Evolutionary conservation across 2,113 vertebrate genomes (phyloP).

Genomic region (Crotalus horridus): DNA sequence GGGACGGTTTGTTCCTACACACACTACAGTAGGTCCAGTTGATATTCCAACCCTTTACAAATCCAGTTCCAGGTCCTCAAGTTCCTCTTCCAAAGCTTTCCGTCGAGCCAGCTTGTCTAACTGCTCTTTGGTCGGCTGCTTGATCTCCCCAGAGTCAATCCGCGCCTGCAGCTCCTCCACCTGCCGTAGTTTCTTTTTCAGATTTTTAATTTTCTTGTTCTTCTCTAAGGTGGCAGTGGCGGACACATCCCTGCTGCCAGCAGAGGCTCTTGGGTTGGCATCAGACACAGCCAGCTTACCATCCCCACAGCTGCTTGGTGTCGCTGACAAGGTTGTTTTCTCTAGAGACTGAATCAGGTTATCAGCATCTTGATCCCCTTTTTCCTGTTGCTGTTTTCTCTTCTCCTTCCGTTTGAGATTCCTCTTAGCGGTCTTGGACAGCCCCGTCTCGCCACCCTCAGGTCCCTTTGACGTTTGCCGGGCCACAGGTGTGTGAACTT

Average conservation of each 20-base stretch:
- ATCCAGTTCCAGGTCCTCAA: slow-evolving; percentile 78
- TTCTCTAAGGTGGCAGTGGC: slow-evolving; percentile 64
- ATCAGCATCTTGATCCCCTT: slow-evolving; percentile 67
- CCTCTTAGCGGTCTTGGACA: slow-evolving; percentile 88
- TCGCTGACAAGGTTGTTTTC: slow-evolving; percentile 60
- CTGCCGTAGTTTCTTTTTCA: slow-evolving; percentile 91
- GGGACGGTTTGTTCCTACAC: slow-evolving; percentile 47
- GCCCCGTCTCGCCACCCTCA: slow-evolving; percentile 61
- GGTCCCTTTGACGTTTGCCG: slow-evolving; percentile 56
- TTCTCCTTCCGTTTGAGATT: slow-evolving; percentile 95
- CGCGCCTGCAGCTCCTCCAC: slow-evolving; percentile 88
- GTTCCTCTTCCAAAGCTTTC: slow-evolving; percentile 75
- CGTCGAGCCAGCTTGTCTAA: slow-evolving; percentile 84
- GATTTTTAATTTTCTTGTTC: slow-evolving; percentile 85
- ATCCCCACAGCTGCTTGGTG: slow-evolving; percentile 12
- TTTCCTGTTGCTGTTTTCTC: slow-evolving; percentile 82
- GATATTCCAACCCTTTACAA: slow-evolving; percentile 65
- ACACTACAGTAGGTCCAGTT: slow-evolving; percentile 30
- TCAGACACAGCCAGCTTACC: slow-evolving; percentile 18
- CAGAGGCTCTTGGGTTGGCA: not conserved
- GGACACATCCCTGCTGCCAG: slow-evolving; percentile 42
- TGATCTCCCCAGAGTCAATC: slow-evolving; percentile 83
- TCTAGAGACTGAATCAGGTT: slow-evolving; percentile 70
- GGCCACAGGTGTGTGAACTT: slow-evolving; percentile 52
- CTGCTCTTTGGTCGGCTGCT: slow-evolving; percentile 84